Evolutionary conservation across 2,888 invertebrate genomes (phyloP).

Genomic region (Galerucella pusilla): DNA sequence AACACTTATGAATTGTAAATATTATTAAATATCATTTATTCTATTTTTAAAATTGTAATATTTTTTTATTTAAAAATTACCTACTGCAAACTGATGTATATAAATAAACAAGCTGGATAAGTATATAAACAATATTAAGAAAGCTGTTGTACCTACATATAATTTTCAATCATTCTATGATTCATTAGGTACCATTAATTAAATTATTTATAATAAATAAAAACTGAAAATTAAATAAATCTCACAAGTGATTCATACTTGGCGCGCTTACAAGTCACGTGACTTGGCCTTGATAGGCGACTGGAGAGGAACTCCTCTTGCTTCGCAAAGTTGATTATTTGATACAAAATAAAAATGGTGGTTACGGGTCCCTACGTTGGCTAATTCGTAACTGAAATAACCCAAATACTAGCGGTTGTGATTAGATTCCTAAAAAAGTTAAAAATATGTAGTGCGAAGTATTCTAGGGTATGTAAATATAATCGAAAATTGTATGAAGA

Average conservation of each 20-base stretch:
- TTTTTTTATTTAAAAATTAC: no score
- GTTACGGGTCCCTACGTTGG: conserved; percentile 53
- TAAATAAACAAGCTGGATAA: not conserved
- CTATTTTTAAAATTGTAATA: no score
- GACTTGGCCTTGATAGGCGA: conserved; percentile 54
- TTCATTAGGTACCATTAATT: not conserved
- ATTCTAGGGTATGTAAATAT: conserved; percentile 45
- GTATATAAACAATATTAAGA: not conserved
- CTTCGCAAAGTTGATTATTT: conserved; percentile 43
- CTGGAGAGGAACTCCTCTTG: conserved; percentile 38
- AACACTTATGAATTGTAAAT: not conserved
- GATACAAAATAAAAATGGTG: conserved; percentile 61
- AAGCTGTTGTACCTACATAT: not conserved
- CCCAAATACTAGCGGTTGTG: conserved; percentile 50
- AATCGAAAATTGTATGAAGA: conserved; percentile 41
- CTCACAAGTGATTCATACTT: conserved; percentile 52
- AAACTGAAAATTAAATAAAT: not conserved
- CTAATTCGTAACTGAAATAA: conserved; percentile 50
- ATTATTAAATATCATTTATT: not conserved
- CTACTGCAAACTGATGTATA: not conserved
- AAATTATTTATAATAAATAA: not conserved
- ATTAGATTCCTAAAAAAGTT: conserved; percentile 41
- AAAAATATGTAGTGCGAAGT: conserved; percentile 45
- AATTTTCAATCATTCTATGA: not conserved
- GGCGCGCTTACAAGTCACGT: conserved; percentile 54